Evolutionary conservation across 2,113 vertebrate genomes (phyloP).

Genomic region (Otus sunia): DNA sequence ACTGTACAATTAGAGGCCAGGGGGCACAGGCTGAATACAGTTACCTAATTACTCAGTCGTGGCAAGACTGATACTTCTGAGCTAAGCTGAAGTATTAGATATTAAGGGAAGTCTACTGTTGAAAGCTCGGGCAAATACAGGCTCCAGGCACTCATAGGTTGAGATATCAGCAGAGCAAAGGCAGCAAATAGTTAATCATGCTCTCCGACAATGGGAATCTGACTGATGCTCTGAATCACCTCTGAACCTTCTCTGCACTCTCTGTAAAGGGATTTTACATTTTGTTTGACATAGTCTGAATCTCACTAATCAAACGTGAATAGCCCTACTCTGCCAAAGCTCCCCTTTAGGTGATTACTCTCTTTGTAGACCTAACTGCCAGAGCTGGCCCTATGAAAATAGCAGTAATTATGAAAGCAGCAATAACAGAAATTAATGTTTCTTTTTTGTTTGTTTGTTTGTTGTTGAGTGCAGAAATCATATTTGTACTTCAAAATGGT

Average conservation of each 20-base stretch:
- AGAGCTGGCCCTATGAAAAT: background rate
- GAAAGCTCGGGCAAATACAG: background rate
- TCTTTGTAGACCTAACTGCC: background rate
- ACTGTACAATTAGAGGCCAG: background rate
- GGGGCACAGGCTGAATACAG: background rate
- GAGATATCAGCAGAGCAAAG: background rate
- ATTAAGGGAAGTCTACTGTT: background rate
- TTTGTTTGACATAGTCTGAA: background rate
- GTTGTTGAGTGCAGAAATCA: background rate
- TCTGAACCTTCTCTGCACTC: background rate
- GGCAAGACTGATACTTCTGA: background rate
- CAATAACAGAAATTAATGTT: background rate
- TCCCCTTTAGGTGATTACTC: background rate
- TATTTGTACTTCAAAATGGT: background rate
- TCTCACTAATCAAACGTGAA: background rate
- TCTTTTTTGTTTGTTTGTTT: background rate
- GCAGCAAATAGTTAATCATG: background rate
- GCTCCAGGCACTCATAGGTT: background rate
- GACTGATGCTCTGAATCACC: background rate
- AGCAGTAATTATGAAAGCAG: background rate
- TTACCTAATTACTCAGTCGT: background rate
- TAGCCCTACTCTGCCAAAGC: background rate
- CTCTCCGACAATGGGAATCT: background rate
- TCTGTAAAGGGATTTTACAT: background rate
- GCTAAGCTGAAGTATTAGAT: background rate